Percentiles rank a stretch among this genome's conserved stretches.
Conservation (phyloP, 2,113 vertebrate genomes). For the Aegotheles bennettii region DNA sequence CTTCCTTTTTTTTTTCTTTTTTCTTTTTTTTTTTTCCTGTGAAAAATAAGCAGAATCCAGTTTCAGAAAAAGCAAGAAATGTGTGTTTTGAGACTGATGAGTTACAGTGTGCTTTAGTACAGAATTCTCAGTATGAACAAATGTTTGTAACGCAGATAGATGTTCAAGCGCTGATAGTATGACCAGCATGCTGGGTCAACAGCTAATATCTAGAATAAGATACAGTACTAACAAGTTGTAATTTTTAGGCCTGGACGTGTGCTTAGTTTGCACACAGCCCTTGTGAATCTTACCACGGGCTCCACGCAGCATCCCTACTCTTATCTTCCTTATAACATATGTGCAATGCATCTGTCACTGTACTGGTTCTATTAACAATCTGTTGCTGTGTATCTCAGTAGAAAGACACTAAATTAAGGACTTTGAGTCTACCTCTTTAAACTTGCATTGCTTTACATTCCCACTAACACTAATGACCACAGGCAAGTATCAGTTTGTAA, state of each 20-base stretch:
- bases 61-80: background rate
- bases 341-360: background rate
- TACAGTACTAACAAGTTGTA: background rate
- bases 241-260: background rate
- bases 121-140: background rate
- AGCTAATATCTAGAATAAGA: background rate
- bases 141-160: background rate
- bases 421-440: background rate
- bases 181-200: background rate
- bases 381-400: background rate
- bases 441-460: background rate
- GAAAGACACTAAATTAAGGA: background rate
- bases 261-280: background rate
- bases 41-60: background rate
- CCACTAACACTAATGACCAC: background rate
- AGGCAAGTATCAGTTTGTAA: background rate
- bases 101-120: background rate
- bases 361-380: background rate
- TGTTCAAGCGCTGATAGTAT: background rate
- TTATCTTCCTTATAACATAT: background rate
- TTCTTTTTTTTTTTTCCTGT: background rate
- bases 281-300: rapidly evolving
- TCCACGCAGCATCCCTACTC: background rate
- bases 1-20: background rate
- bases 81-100: background rate